These are phyloP conservation scores for Phylloscopus whistleri DNA, from an alignment of 2,113 vertebrate species.

Conservation along the genomic window DNA sequence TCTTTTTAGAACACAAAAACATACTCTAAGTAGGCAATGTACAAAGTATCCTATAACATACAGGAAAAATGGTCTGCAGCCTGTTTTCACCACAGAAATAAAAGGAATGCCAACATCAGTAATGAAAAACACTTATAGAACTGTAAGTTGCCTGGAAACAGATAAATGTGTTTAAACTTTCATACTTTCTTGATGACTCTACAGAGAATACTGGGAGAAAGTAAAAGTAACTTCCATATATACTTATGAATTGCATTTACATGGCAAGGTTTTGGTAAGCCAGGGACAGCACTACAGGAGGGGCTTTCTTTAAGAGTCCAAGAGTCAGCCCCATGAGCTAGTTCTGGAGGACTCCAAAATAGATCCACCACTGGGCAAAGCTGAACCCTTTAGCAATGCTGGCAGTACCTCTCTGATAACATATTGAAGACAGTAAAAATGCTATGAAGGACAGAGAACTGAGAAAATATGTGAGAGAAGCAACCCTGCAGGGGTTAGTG, in stretches of 20 bases:
- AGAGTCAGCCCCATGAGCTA: rapidly evolving
- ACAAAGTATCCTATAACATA: background rate
- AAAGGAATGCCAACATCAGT: background rate
- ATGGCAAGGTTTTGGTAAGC: background rate
- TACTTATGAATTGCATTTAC: background rate
- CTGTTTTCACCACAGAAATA: constrained; percentile 27
- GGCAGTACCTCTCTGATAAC: background rate
- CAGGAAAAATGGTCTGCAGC: background rate
- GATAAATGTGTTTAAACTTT: constrained; percentile 33
- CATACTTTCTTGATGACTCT: background rate
- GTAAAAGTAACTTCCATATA: background rate
- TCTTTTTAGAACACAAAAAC: background rate
- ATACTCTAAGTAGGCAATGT: background rate
- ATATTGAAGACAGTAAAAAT: background rate
- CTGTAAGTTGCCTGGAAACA: constrained; percentile 55
- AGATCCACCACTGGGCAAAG: background rate
- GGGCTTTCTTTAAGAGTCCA: background rate
- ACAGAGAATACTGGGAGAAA: background rate
- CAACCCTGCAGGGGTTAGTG: background rate
- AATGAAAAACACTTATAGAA: constrained; percentile 13
- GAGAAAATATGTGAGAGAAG: background rate
- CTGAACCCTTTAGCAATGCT: background rate
- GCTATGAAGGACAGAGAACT: background rate
- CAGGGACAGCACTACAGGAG: background rate
- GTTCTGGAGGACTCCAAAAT: background rate